These are phyloP conservation scores for Caenorhabditis becei DNA, from an alignment of 2,888 invertebrate species.

Conservation along the genomic window DNA sequence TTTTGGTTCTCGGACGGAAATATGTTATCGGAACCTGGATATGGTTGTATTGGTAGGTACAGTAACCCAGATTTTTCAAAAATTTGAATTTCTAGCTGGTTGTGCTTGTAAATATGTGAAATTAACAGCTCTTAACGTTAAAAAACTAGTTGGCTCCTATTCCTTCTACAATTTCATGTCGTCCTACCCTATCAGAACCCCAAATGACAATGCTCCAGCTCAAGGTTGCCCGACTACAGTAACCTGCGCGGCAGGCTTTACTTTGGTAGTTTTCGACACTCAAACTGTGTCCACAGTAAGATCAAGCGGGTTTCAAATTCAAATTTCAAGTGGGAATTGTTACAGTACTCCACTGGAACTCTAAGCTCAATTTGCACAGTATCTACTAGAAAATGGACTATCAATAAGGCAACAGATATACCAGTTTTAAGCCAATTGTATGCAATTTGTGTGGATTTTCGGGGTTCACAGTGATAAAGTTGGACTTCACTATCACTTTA, in stretches of 20 bases:
- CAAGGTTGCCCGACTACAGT: not conserved
- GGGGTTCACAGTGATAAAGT: too few relatives aligned
- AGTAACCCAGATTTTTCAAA: too few relatives aligned
- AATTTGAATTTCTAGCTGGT: not conserved
- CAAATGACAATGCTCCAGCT: not conserved
- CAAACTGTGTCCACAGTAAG: conserved; percentile 8
- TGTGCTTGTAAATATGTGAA: conserved; percentile 19
- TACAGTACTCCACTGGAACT: conserved; percentile 16
- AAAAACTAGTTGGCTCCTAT: conserved; percentile 1
- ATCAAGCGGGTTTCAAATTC: too few relatives aligned
- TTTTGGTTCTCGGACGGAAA: conserved; percentile 5
- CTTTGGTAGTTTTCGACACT: conserved; percentile 12
- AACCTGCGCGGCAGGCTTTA: not conserved
- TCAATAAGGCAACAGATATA: not conserved
- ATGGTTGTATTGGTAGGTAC: conserved; percentile 1
- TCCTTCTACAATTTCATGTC: conserved; percentile 8
- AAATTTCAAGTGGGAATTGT: too few relatives aligned
- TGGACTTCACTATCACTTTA: too few relatives aligned
- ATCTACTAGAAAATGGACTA: conserved; percentile 8
- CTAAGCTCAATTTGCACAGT: not conserved
- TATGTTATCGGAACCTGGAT: not conserved
- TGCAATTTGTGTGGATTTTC: conserved; percentile 22
- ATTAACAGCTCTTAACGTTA: not conserved
- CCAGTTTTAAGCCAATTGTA: not conserved
- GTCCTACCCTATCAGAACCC: not conserved